These are phyloP conservation scores for Pseudoatta argentina DNA, from an alignment of 1,140 invertebrate species.

Conservation along the genomic window DNA sequence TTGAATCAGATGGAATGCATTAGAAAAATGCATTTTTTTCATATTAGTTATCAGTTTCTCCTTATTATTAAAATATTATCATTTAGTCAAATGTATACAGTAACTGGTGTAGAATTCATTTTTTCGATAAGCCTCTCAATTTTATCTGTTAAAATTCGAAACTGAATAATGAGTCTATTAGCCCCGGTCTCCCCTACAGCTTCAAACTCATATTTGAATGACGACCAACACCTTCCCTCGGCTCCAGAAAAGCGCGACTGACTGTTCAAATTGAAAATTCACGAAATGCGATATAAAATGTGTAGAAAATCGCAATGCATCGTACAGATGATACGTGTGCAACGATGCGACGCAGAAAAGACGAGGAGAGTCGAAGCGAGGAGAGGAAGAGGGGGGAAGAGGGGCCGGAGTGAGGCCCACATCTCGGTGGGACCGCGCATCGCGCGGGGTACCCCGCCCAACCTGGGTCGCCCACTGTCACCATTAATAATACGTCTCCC, in stretches of 20 bases:
- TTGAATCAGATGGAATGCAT: too few relatives aligned
- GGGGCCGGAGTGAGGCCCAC: constrained; percentile 70
- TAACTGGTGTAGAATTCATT: too few relatives aligned
- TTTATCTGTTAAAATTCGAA: too few relatives aligned
- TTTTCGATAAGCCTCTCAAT: too few relatives aligned
- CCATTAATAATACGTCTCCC: constrained; percentile 84
- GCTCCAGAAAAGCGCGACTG: too few relatives aligned
- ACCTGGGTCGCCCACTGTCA: constrained; percentile 82
- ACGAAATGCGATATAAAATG: not conserved
- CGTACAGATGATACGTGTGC: not conserved
- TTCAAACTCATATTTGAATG: not conserved
- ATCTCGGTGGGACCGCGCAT: constrained; percentile 73
- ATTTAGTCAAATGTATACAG: too few relatives aligned
- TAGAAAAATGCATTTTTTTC: too few relatives aligned
- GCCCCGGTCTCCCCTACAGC: not conserved
- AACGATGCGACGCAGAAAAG: not conserved
- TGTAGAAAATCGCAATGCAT: not conserved
- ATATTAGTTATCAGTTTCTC: too few relatives aligned
- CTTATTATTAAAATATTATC: too few relatives aligned
- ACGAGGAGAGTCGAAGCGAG: constrained; percentile 45
- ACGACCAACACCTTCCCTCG: not conserved
- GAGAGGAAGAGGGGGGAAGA: constrained; percentile 57
- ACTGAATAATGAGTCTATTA: too few relatives aligned
- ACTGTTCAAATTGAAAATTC: not conserved
- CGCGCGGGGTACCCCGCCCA: constrained; percentile 80